phyloP scores from a whole-genome alignment of 2,888 invertebrate genomes.

The Parnassius mnemosyne region DNA sequence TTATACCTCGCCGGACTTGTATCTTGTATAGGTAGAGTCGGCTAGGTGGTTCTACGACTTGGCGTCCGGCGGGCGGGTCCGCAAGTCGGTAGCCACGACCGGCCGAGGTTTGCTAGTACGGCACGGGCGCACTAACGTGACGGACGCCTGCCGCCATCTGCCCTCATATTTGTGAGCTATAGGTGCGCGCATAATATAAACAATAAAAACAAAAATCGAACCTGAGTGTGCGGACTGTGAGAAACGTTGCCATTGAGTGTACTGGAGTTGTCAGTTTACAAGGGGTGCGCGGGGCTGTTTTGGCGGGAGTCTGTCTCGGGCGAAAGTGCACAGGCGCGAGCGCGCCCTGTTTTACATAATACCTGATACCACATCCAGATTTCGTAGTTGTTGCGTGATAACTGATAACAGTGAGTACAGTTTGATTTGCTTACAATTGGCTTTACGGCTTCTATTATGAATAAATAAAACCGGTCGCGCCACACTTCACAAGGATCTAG shows the following conservation, averaged over 20 bases:
- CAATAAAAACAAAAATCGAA: slow-evolving; percentile 45
- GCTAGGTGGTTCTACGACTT: slow-evolving; percentile 35
- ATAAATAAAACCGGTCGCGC: slow-evolving; percentile 1
- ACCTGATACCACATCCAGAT: slow-evolving; percentile 60
- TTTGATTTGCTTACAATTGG: slow-evolving; percentile 38
- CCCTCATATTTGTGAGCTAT: slow-evolving; percentile 13
- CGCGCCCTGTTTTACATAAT: slow-evolving; percentile 60
- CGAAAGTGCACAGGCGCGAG: slow-evolving; percentile 53
- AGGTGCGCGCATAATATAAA: slow-evolving; percentile 54
- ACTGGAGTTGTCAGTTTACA: slow-evolving; percentile 40
- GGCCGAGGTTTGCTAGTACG: slow-evolving; percentile 59
- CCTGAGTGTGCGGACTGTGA: slow-evolving; percentile 54
- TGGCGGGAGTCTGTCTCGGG: slow-evolving; percentile 56
- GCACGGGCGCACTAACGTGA: slow-evolving; percentile 58
- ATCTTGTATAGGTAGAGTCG: slow-evolving; percentile 19
- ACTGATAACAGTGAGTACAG: slow-evolving; percentile 74
- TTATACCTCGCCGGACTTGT: slow-evolving; percentile 25
- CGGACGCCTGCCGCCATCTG: slow-evolving; percentile 58
- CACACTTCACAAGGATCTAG: background rate
- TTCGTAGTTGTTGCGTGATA: slow-evolving; percentile 72
- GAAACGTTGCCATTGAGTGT: slow-evolving; percentile 44
- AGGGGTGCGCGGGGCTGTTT: slow-evolving; percentile 41
- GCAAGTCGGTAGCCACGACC: slow-evolving; percentile 54
- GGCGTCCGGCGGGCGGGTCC: slow-evolving; percentile 45
- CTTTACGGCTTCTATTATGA: slow-evolving; percentile 27